phyloP scores from a whole-genome alignment of 2,888 invertebrate genomes.

The Coleophora deauratella region DNA sequence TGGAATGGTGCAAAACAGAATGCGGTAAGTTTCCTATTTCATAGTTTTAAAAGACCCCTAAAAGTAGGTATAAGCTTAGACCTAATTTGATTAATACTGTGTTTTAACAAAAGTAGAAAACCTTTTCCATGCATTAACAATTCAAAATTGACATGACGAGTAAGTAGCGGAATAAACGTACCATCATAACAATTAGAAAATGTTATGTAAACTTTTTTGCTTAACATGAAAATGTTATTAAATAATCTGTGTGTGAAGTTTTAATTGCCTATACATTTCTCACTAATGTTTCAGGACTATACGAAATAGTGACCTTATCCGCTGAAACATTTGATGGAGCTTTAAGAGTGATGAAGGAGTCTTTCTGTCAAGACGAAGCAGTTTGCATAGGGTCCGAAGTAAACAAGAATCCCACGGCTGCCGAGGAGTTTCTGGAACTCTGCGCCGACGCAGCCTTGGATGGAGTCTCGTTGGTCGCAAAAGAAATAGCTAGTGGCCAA shows the following conservation, averaged over 20 bases:
- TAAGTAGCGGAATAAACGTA: too few species aligned
- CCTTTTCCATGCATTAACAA: too few species aligned
- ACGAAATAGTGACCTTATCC: conserved; percentile 74
- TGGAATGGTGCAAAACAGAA: conserved; percentile 42
- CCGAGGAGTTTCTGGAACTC: conserved; percentile 75
- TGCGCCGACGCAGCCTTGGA: conserved; percentile 75
- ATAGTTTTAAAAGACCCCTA: background rate
- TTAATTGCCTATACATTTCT: too few species aligned
- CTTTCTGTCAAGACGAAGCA: conserved; percentile 76
- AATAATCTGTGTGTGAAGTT: too few species aligned
- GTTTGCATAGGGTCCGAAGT: conserved; percentile 75
- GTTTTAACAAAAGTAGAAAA: too few species aligned
- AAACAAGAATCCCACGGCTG: conserved; percentile 65
- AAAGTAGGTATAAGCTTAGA: too few species aligned
- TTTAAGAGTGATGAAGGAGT: conserved; percentile 70
- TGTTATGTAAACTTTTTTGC: too few species aligned
- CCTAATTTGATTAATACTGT: too few species aligned
- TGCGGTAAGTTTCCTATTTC: conserved; percentile 39
- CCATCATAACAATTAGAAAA: too few species aligned
- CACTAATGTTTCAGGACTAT: conserved; percentile 60
- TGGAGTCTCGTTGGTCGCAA: conserved; percentile 77
- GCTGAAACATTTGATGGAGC: conserved; percentile 73
- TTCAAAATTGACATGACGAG: too few species aligned
- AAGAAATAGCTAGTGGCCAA: conserved; percentile 65
- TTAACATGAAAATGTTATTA: too few species aligned